phyloP scores from a whole-genome alignment of 2,113 vertebrate genomes.

The Geococcyx californianus region DNA sequence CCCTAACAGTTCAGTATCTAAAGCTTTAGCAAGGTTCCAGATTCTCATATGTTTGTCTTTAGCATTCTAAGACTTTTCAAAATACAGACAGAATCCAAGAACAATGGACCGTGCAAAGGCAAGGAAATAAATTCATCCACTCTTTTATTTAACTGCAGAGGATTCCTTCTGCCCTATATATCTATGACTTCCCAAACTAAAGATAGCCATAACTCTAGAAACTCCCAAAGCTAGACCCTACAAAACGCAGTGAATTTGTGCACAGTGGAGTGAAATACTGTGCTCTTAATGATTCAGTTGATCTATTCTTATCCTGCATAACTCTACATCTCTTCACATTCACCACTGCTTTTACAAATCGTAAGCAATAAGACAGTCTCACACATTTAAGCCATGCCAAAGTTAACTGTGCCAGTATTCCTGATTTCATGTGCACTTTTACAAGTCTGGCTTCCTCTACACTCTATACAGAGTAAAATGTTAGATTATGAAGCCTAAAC shows the following conservation, averaged over 20 bases:
- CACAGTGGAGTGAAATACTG: not conserved
- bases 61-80: slow-evolving; percentile 69
- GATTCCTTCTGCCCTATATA: not conserved
- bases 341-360: not conserved
- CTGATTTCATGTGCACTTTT: not conserved
- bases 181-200: not conserved
- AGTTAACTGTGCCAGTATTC: not conserved
- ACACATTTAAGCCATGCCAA: not conserved
- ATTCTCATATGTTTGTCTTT: slow-evolving; percentile 65
- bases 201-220: not conserved
- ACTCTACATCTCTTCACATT: not conserved
- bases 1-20: slow-evolving; percentile 59
- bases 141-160: slow-evolving; percentile 17
- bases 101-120: slow-evolving; percentile 46
- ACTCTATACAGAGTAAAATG: not conserved
- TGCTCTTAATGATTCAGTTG: not conserved
- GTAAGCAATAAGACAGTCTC: not conserved
- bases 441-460: not conserved
- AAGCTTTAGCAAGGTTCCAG: slow-evolving; percentile 59
- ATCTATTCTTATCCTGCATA: not conserved
- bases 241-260: not conserved
- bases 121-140: slow-evolving; percentile 43
- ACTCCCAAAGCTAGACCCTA: not conserved
- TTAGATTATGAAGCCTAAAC: not conserved
- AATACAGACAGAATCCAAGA: slow-evolving; percentile 59